Conservation (phyloP, 1,140 invertebrate genomes). For the Brachionus plicatilis region DNA sequence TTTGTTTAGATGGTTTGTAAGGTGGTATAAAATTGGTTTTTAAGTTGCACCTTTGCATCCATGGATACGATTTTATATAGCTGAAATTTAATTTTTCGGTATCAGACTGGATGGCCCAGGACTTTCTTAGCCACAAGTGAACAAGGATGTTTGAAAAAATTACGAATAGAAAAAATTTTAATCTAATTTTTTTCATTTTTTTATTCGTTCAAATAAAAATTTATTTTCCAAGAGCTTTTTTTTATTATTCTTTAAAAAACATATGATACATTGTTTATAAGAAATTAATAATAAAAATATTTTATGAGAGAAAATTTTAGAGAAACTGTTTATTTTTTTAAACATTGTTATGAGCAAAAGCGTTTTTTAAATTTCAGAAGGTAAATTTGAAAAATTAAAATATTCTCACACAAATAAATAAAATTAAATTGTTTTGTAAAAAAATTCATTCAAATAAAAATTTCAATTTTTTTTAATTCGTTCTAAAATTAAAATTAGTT, state of each 20-base stretch:
- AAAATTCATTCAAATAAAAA: background rate
- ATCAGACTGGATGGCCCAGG: background rate
- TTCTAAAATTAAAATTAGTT: too few species aligned
- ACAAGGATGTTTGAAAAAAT: background rate
- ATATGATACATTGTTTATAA: background rate
- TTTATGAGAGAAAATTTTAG: too few species aligned
- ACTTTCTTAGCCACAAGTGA: background rate
- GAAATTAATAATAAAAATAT: background rate
- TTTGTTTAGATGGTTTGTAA: background rate
- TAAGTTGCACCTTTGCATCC: background rate
- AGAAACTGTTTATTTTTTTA: too few species aligned
- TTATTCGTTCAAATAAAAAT: background rate
- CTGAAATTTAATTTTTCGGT: background rate
- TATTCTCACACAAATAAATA: too few species aligned
- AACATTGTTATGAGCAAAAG: too few species aligned
- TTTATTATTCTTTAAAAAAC: background rate
- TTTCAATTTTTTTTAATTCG: too few species aligned
- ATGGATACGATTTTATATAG: background rate
- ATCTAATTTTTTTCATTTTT: background rate
- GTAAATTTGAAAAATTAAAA: too few species aligned
- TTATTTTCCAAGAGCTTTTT: too few species aligned
- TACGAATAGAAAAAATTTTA: background rate
- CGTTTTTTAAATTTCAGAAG: background rate
- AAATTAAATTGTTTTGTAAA: slow-evolving; percentile 23
- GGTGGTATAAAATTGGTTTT: background rate